These are phyloP conservation scores for Tenthredo amoena DNA, from an alignment of 2,888 invertebrate species.

Conservation along the genomic window DNA sequence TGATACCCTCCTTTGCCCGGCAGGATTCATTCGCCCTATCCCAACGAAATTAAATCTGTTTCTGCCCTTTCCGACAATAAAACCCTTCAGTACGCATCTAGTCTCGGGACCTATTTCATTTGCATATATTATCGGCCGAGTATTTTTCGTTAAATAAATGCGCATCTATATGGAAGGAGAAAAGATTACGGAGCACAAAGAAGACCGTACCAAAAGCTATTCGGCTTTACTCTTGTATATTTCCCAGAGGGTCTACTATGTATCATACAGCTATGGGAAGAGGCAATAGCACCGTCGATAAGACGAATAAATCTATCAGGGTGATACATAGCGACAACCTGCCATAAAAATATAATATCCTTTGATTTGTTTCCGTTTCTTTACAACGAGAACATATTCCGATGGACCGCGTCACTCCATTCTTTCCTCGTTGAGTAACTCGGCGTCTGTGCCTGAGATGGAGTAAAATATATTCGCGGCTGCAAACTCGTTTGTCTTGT, in stretches of 20 bases:
- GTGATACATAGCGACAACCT: conserved; percentile 48
- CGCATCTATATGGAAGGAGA: conserved; percentile 6
- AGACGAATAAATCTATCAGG: conserved; percentile 51
- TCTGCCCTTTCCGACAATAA: not conserved
- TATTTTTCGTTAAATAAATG: conserved; percentile 3
- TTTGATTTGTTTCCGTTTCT: conserved; percentile 48
- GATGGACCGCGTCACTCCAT: conserved; percentile 41
- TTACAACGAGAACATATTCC: conserved; percentile 7
- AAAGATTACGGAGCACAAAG: conserved; percentile 45
- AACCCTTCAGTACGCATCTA: not conserved
- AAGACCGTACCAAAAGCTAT: conserved; percentile 41
- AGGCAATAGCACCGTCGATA: conserved; percentile 50
- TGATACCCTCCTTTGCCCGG: not conserved
- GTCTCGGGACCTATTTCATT: conserved; percentile 12
- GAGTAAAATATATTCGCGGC: conserved; percentile 37
- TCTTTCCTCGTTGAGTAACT: conserved; percentile 23
- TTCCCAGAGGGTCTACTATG: conserved; percentile 47
- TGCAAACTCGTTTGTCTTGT: conserved; percentile 35
- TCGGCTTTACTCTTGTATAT: conserved; percentile 51
- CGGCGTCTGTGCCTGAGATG: conserved; percentile 9
- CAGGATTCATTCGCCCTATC: conserved; percentile 22
- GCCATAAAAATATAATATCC: conserved; percentile 49
- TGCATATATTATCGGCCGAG: conserved; percentile 17
- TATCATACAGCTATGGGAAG: conserved; percentile 39
- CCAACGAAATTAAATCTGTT: conserved; percentile 35